Conservation (phyloP, 2,888 invertebrate species). For the Acrocyrtus sp. region DNA sequence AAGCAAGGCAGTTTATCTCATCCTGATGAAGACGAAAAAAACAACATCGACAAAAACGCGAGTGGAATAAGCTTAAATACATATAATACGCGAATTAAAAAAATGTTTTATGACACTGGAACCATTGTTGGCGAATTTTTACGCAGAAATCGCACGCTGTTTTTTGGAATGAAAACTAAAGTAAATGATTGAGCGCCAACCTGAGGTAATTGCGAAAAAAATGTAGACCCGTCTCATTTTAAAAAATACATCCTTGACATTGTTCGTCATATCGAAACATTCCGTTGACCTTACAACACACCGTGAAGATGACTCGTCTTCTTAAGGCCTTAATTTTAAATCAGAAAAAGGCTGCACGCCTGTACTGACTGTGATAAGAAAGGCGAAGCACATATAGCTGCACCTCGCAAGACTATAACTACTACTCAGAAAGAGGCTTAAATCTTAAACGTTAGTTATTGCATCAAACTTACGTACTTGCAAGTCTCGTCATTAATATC, state of each 20-base stretch:
- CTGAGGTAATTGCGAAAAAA: slow-evolving; percentile 17
- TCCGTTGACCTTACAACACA: background rate
- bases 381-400: no score
- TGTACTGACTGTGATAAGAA: no score
- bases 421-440: no score
- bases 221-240: background rate
- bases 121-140: no score
- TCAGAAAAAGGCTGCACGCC: background rate
- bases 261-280: no score
- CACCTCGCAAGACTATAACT: no score
- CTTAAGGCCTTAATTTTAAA: background rate
- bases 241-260: no score
- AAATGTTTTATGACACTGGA: no score
- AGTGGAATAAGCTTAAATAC: background rate
- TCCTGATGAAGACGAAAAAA: background rate
- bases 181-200: slow-evolving; percentile 8
- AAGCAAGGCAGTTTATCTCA: background rate
- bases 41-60: background rate
- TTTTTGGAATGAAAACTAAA: slow-evolving; percentile 40
- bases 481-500: background rate
- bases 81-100: no score
- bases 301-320: background rate
- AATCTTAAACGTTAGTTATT: background rate
- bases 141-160: no score
- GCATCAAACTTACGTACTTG: background rate